phyloP scores from a whole-genome alignment of 2,888 invertebrate species.

The Hypomecis punctinalis region DNA sequence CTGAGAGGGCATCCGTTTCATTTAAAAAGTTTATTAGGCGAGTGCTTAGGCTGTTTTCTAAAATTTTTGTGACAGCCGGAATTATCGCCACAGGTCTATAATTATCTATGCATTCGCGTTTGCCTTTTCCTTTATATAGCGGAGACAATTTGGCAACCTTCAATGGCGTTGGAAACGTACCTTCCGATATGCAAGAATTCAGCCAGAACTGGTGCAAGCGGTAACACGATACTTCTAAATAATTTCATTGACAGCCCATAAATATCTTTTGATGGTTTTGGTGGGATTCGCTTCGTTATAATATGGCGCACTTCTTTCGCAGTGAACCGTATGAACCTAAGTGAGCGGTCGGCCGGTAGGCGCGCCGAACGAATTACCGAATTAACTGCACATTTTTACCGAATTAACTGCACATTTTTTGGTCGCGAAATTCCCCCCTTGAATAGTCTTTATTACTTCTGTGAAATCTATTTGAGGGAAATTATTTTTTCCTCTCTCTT shows the following conservation, averaged over 20 bases:
- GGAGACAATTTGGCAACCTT: constrained; percentile 22
- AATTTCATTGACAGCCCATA: constrained; percentile 18
- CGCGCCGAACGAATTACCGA: constrained; percentile 8
- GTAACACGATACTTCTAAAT: no score
- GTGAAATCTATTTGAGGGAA: constrained; percentile 2
- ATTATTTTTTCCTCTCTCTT: constrained; percentile 13
- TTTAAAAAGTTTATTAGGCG: no score
- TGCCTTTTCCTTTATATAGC: constrained; percentile 26
- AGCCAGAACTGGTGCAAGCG: no score
- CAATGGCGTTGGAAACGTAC: not conserved
- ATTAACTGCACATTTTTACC: constrained; percentile 15
- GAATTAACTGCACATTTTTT: constrained; percentile 10
- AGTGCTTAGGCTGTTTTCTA: no score
- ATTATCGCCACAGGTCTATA: no score
- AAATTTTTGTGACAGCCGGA: no score
- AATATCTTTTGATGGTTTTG: constrained; percentile 15
- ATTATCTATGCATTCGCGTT: constrained; percentile 14
- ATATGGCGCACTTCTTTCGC: constrained; percentile 17
- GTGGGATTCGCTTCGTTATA: constrained; percentile 8
- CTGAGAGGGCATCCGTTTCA: no score
- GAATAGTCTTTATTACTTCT: constrained; percentile 3
- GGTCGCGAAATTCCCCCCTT: not conserved
- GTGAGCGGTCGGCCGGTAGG: constrained; percentile 12
- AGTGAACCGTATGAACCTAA: constrained; percentile 6
- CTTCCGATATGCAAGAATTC: constrained; percentile 14